These are phyloP conservation scores for Steinernema khuongi DNA, from an alignment of 1,140 invertebrate species.

Conservation along the genomic window DNA sequence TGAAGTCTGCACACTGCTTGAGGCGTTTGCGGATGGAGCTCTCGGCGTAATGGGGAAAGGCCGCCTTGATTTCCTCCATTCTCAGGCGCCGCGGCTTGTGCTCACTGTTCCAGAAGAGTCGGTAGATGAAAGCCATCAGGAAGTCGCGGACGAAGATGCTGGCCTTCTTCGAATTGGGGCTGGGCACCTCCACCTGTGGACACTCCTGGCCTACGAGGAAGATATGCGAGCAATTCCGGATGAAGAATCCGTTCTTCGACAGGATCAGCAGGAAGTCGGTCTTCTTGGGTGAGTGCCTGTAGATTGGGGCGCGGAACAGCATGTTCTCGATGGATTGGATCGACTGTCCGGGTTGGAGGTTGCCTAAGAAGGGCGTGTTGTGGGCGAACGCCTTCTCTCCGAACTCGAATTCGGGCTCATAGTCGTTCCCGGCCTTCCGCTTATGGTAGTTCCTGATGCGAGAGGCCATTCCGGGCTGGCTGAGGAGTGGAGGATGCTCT, in stretches of 20 bases:
- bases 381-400: constrained; percentile 93
- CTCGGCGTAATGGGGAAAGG: constrained; percentile 56
- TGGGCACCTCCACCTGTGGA: constrained; percentile 94
- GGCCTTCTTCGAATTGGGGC: constrained; percentile 94
- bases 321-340: constrained; percentile 92
- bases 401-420: constrained; percentile 78
- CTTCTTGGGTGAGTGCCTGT: constrained; percentile 74
- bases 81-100: constrained; percentile 84
- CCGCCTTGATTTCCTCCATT: constrained; percentile 98
- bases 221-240: constrained; percentile 80
- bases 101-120: constrained; percentile 91
- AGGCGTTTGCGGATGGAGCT: constrained; percentile 73
- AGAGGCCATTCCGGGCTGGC: constrained; percentile 85
- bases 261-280: constrained; percentile 91
- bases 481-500: constrained; percentile 77
- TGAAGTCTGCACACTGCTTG: constrained; percentile 96
- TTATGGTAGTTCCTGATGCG: constrained; percentile 99
- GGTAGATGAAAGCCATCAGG: constrained; percentile 94
- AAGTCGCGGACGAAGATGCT: constrained; percentile 98
- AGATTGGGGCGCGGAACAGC: constrained; percentile 88
- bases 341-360: constrained; percentile 81
- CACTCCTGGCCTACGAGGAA: constrained; percentile 92
- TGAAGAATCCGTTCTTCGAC: constrained; percentile 76
- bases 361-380: constrained; percentile 91
- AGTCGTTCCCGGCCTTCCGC: constrained; percentile 77